A percentile compares a stretch with the other conserved stretches of the same genome.
Evolutionary conservation across 2,797 vertebrate species (phyloP).

Genomic region (Mormyrus proboscirostris): DNA sequence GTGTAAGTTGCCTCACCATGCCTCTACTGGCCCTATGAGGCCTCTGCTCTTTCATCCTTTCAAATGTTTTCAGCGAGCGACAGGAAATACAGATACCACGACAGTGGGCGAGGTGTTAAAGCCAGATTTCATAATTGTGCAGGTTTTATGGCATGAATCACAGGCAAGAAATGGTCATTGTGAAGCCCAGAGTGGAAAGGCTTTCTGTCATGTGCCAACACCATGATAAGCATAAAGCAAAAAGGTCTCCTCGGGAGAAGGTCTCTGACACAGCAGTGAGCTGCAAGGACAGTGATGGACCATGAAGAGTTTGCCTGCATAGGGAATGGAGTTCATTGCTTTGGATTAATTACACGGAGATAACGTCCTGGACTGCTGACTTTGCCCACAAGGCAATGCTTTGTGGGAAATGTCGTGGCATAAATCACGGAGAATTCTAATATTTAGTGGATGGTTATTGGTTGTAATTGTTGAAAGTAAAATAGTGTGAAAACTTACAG

Average conservation of each 20-base stretch:
- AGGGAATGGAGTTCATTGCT: neutral
- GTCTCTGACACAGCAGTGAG: neutral
- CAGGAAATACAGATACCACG: neutral
- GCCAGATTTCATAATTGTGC: neutral
- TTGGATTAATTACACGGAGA: neutral
- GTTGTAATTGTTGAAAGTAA: neutral
- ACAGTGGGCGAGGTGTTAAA: conserved; percentile 9
- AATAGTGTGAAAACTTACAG: neutral
- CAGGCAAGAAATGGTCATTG: neutral
- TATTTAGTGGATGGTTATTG: neutral
- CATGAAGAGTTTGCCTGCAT: neutral
- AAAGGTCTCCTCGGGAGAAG: neutral
- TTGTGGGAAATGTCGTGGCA: neutral
- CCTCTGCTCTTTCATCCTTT: neutral
- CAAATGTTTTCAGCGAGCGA: neutral
- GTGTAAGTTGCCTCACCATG: neutral
- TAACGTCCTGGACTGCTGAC: neutral
- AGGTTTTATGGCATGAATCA: conserved; percentile 5
- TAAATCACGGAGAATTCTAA: neutral
- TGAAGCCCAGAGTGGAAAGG: neutral
- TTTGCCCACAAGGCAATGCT: neutral
- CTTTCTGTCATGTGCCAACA: neutral
- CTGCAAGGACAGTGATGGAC: neutral
- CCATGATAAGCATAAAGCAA: neutral
- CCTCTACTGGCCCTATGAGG: neutral